These are phyloP conservation scores for Tauraco hartlaubi DNA, from an alignment of 2,797 vertebrate genomes.

Conservation along the genomic window DNA sequence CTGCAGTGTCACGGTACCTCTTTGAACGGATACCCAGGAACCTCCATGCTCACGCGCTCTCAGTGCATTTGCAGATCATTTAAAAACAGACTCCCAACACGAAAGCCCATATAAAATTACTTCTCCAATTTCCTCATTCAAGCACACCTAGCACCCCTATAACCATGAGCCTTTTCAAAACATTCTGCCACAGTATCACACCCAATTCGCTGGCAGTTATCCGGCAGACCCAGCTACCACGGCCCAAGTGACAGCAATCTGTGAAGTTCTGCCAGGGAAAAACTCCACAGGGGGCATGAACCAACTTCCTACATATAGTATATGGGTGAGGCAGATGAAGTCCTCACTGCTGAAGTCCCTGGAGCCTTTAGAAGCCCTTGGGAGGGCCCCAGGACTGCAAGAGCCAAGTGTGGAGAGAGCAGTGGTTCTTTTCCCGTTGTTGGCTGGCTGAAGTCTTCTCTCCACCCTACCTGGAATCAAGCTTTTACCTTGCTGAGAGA, in stretches of 20 bases:
- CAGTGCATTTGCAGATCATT: not conserved
- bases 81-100: not conserved
- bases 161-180: not conserved
- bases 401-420: not conserved
- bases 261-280: not conserved
- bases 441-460: not conserved
- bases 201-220: not conserved
- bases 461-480: not conserved
- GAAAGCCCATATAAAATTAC: not conserved
- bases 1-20: not conserved
- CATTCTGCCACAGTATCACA: not conserved
- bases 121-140: not conserved
- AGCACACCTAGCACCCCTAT: not conserved
- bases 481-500: not conserved
- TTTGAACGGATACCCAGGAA: not conserved
- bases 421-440: no score
- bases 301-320: not conserved
- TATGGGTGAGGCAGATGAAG: accelerated
- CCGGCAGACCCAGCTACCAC: not conserved
- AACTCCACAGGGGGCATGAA: not conserved
- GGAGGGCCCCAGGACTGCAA: not conserved
- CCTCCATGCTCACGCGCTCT: accelerated
- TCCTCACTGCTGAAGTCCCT: not conserved
- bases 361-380: not conserved
- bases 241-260: not conserved